Evolutionary conservation across 2,113 vertebrate genomes (phyloP), one percentile per base, ranked within the genome.

Genomic region (Thryonomys swinderianus): DNA sequence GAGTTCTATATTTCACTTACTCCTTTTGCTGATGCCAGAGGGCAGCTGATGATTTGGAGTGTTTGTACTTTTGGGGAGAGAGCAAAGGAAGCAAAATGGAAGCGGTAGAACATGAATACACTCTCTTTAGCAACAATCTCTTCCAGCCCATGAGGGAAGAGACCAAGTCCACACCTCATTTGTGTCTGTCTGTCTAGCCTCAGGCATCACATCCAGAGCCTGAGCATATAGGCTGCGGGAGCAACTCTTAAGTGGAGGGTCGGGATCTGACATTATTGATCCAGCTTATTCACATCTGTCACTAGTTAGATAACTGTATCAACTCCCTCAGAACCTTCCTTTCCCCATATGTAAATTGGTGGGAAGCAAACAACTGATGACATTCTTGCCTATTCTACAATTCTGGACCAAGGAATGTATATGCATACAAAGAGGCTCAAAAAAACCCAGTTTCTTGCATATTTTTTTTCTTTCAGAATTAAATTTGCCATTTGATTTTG

Each of bases 381-480:
- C 37, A 55, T 59, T 87, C 55, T 85, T 85, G 55, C 11, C 42
- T 10, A 21, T 71, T 83, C 42, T 82, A 5, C 21, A 57, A 5
- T 84, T 85, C 23, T 78, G 32, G 69, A 78, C 62, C 23, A 59
- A 81, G 21, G 25, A 76, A 87, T 66, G 48, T 14, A 10, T 87
- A 69, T 69, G 71, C 61, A 18, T 79, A 91, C 13, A 95, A 83
- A 92, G 9, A 87, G 14, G 42, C 30, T 93, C 53, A 66, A 76
- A 84, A 90, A 32, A 89, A 92, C 92, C 73, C 25, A 86, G 18
- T 25, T 88, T 62, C 14, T 67, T 57, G 21, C 34, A 23, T 92
- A 20, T 73, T 96, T 96, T n/a, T 51, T 51, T 81, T 48, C 76
- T 82, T 95, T 88, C 27, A 37, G 40, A 85, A 20, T 88, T 88